Evolutionary conservation across 1,140 invertebrate species (phyloP), one percentile per base, ranked within the genome.

Genomic region (Meloidogyne chitwoodi): DNA sequence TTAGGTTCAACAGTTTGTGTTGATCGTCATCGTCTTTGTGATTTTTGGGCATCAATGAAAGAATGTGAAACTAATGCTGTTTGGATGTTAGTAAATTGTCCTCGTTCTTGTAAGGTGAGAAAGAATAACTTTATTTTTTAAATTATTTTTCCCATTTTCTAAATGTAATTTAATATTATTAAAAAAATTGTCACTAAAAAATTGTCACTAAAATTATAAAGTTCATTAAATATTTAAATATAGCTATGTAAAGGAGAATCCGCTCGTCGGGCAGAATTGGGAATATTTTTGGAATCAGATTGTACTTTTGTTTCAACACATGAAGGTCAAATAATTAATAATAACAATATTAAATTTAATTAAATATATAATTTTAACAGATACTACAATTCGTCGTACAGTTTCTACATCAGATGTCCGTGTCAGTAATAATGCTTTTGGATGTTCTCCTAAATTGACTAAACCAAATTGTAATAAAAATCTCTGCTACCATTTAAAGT

Each of bases 401-500:
- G 63, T 86, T 26, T 86, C 84, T 12, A 82, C 82, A n/a, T 81
- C 79, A 38, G 85, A 86, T 74, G 84, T 86, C 16, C 70, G 84
- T 34, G 76, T 81, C 24, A 84, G 77, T 27, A 87, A 87, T 66
- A 80, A 77, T 27, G 83, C 87, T 61, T 85, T 84, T 63, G 84
- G 84, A 1, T 86, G 85, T 75, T 85, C 83, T 34, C 75, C 85
- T 22, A 74, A 79, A 62, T 66, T 84, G 34, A 64, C 76, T 16
- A 68, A 75, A 3, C 69, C 81, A 22, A 84, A 81, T 64, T 86
- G 85, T 69, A 81, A 80, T 34, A 83, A 80, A 66, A 86, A 86
- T 75, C 70, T 87, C n/a, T 86, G 85, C 69, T 87, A 84, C 68
- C 85, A 87, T 76, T 70, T 88, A 38, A 94, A 95, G 83, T 99